These are phyloP conservation scores for Cataglyphis albicans DNA, from an alignment of 2,888 invertebrate species.

Conservation along the genomic window DNA sequence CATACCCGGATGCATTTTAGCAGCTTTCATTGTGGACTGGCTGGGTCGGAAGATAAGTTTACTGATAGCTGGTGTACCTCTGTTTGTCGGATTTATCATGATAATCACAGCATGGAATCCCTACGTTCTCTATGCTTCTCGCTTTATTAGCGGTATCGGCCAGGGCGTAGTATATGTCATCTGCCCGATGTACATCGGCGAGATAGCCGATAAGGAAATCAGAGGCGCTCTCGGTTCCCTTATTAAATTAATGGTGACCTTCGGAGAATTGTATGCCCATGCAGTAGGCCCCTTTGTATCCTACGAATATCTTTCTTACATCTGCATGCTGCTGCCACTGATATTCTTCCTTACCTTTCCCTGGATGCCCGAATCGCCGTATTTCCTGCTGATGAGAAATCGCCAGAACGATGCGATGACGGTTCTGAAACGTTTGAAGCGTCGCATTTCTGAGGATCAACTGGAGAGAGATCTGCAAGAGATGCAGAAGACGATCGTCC, in stretches of 20 bases:
- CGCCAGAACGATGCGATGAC: conserved; percentile 86
- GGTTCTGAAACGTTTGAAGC: conserved; percentile 86
- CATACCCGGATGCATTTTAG: conserved; percentile 87
- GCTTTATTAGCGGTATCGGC: conserved; percentile 89
- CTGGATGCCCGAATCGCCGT: conserved; percentile 89
- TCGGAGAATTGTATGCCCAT: conserved; percentile 84
- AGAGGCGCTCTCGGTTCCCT: conserved; percentile 86
- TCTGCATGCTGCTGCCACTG: conserved; percentile 86
- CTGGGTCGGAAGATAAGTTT: conserved; percentile 88
- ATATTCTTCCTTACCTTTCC: conserved; percentile 86
- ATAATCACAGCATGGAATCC: conserved; percentile 88
- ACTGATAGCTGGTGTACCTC: conserved; percentile 87
- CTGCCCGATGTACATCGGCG: conserved; percentile 89
- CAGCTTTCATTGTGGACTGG: conserved; percentile 88
- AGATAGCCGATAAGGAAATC: conserved; percentile 89
- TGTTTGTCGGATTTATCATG: conserved; percentile 88
- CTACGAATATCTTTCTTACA: conserved; percentile 84
- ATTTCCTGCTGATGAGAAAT: conserved; percentile 88
- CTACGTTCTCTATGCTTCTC: conserved; percentile 87
- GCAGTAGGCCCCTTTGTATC: conserved; percentile 84
- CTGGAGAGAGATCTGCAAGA: conserved; percentile 84
- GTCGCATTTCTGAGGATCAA: conserved; percentile 87
- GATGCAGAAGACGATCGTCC: conserved; percentile 86
- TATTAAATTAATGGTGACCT: conserved; percentile 83
- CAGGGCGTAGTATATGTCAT: conserved; percentile 89